Conservation (phyloP, 1,140 invertebrate genomes). For the Probaryconus sp. region DNA sequence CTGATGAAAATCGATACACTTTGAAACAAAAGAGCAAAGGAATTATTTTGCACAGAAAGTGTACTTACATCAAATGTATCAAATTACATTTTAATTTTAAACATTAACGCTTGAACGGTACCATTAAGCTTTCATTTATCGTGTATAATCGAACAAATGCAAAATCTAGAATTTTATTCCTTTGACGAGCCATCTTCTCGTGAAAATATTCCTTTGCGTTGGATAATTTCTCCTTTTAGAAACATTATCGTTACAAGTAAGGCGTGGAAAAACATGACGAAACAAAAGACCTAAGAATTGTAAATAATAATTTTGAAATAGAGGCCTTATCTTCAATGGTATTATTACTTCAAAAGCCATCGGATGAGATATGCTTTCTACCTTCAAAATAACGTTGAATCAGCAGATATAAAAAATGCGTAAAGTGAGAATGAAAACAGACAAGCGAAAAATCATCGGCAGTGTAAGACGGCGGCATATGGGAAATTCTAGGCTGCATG, state of each 20-base stretch:
- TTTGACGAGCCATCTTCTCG: slow-evolving; percentile 20
- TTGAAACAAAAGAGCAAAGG: too few species aligned
- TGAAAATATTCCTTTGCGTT: slow-evolving; percentile 11
- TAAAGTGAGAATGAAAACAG: not conserved
- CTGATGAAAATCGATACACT: too few species aligned
- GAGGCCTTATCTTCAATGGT: not conserved
- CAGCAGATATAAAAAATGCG: not conserved
- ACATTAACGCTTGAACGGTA: not conserved
- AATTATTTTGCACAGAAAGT: too few species aligned
- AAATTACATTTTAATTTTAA: slow-evolving; percentile 23
- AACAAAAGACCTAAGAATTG: slow-evolving; percentile 11
- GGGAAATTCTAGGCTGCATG: slow-evolving; percentile 10
- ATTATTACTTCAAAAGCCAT: not conserved
- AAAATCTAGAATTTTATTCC: slow-evolving; percentile 18
- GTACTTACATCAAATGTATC: slow-evolving; percentile 14
- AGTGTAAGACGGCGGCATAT: slow-evolving; percentile 27
- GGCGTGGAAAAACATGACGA: slow-evolving; percentile 4
- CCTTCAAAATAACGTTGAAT: too few species aligned
- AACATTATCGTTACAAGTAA: slow-evolving; percentile 36
- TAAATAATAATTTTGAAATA: slow-evolving; percentile 3
- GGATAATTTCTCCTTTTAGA: slow-evolving; percentile 51
- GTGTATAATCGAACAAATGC: slow-evolving; percentile 45
- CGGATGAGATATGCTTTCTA: too few species aligned
- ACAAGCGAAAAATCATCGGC: slow-evolving; percentile 37
- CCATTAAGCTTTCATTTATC: slow-evolving; percentile 24